phyloP scores from a whole-genome alignment of 1,140 invertebrate genomes.

The Scaptomyza hsui region DNA sequence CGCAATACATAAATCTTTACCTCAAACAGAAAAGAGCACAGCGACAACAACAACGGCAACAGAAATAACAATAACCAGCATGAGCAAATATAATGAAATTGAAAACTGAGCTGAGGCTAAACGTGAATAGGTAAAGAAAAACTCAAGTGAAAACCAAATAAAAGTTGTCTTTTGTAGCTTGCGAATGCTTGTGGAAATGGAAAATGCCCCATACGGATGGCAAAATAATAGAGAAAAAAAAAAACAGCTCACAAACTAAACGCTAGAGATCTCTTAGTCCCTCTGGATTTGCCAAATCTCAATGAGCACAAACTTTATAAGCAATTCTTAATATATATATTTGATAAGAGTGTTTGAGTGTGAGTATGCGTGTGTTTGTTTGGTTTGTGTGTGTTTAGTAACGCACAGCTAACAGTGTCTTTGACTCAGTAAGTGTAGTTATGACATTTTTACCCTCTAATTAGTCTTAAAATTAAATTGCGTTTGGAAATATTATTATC shows the following conservation, averaged over 20 bases:
- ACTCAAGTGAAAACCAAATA: conserved; percentile 59
- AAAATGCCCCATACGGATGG: conserved; percentile 8
- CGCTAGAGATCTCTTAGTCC: conserved; percentile 24
- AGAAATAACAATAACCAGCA: conserved; percentile 60
- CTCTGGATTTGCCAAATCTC: conserved; percentile 33
- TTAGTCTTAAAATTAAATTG: background rate
- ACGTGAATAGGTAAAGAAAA: conserved; percentile 43
- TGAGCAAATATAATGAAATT: conserved; percentile 73
- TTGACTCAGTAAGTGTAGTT: background rate
- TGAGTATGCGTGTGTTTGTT: background rate
- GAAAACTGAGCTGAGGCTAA: conserved; percentile 64
- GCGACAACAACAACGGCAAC: conserved; percentile 29
- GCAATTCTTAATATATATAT: conserved; percentile 64
- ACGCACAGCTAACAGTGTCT: conserved; percentile 5
- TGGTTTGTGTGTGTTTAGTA: background rate
- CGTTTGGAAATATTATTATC: background rate
- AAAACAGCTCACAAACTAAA: conserved; percentile 48
- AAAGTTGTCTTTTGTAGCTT: conserved; percentile 42
- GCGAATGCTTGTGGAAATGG: conserved; percentile 17
- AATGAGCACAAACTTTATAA: conserved; percentile 58
- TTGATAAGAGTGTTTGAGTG: conserved; percentile 42
- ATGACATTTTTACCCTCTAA: background rate
- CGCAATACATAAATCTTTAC: conserved; percentile 55
- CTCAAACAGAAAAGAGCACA: conserved; percentile 56
- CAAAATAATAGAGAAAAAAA: background rate